A percentile compares a stretch with the other conserved stretches of the same genome.
phyloP scores from a whole-genome alignment of 2,113 vertebrate genomes.

The Siniperca chuatsi region DNA sequence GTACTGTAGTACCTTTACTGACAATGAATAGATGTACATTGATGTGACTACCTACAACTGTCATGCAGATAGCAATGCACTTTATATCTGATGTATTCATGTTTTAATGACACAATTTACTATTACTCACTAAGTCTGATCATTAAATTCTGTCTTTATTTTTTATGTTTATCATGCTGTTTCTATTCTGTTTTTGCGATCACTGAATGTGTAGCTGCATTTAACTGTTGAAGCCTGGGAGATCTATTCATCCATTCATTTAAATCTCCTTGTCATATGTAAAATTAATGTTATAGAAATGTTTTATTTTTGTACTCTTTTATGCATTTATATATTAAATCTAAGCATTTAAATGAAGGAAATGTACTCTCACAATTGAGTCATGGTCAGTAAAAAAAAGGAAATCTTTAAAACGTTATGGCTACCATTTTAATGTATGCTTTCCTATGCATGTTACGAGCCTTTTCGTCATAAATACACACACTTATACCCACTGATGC shows the following conservation, averaged over 20 bases:
- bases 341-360: conserved; percentile 71
- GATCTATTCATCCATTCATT: conserved; percentile 40
- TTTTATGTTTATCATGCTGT: conserved; percentile 31
- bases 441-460: conserved; percentile 22
- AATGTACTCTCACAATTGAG: conserved; percentile 51
- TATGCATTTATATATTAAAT: conserved; percentile 71
- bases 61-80: conserved; percentile 77
- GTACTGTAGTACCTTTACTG: conserved; percentile 12
- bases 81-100: conserved; percentile 76
- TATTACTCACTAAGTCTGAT: conserved; percentile 31
- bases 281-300: conserved; percentile 75
- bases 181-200: conserved; percentile 36
- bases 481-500: neutral
- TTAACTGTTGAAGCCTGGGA: conserved; percentile 37
- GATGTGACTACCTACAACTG: conserved; percentile 61
- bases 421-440: conserved; percentile 24
- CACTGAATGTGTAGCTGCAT: conserved; percentile 60
- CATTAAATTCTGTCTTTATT: conserved; percentile 48
- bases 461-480: neutral
- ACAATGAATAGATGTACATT: conserved; percentile 36
- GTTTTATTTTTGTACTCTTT: conserved; percentile 84
- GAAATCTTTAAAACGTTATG: conserved; percentile 23
- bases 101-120: conserved; percentile 43
- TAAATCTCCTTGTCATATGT: conserved; percentile 59
- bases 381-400: conserved; percentile 32